Base-by-base conservation (phyloP, 1,140 invertebrate species). In the Neodiprion lecontei region DNA sequence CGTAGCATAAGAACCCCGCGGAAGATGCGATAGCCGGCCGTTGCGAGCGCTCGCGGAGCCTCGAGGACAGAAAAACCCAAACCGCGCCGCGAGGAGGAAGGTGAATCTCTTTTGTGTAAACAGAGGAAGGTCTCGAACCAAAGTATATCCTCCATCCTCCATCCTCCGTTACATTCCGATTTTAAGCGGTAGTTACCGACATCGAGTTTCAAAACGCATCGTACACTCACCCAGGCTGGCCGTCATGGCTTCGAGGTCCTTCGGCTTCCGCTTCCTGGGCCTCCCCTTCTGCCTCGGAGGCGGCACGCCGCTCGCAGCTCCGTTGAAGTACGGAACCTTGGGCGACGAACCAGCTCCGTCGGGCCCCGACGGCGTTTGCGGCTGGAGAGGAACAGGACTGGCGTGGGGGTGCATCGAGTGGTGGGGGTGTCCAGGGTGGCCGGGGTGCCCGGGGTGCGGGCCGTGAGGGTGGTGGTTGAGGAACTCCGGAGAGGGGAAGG, bases 181-280 rank as follows among this genome's bases (percentile, higher is more conserved):
- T 48, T 21, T 21, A 21, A 72, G 53, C 48, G 69, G 74, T 67
- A 70, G 48, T 14, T 11, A 8, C 0, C n/a, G 5, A 17, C 7
- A 21, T 23, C 17, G 1, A 14, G 47, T 7, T 7, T 21, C 2
- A 67, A 28, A 48, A 75, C 48, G 72, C 74, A 82, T 71, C 67
- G 74, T 72, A 10, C 76, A 90, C 92, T 93, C 87, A 95, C 94
- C 94, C 85, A 96, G 91, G 88, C 93, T 95, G 47, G 94, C 93
- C 23, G 94, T 94, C 92, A 96, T 94, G 53, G 93, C 90, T 81
- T 96, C 95, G 72, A 96, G 90, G 83, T 96, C 95, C 89, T 96
- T 96, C 67, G 95, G 94, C 87, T 96, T 97, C 89, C 96, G 91
- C 88, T 98, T 98, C 84, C 96, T 91, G 1, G 96, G 96, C 75